A percentile compares a stretch with the other conserved stretches of the same genome.
These are phyloP conservation scores for Lepus townsendii DNA, from an alignment of 2,797 vertebrate genomes.

Conservation along the genomic window DNA sequence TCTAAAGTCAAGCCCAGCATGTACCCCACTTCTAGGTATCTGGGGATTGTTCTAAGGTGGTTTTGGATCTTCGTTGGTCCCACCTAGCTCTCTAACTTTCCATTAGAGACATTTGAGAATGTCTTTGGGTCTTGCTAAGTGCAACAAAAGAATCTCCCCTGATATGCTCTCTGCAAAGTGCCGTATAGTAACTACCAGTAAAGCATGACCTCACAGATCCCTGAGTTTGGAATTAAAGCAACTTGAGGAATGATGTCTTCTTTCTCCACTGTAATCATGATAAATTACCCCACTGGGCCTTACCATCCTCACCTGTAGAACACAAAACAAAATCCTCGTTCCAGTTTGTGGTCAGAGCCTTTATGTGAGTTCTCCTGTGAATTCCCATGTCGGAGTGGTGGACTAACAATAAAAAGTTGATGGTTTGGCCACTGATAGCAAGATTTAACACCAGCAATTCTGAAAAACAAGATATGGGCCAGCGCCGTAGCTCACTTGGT, in stretches of 20 bases:
- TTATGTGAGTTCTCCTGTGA: not conserved
- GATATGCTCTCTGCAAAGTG: not conserved
- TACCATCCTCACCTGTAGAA: not conserved
- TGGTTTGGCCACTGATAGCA: not conserved
- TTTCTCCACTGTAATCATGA: not conserved
- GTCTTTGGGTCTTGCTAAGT: not conserved
- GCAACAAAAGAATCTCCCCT: not conserved
- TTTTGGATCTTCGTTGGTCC: not conserved
- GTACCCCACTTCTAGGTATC: not conserved
- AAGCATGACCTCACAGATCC: no score
- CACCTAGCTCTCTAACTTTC: not conserved
- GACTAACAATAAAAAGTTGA: not conserved
- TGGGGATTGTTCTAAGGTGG: no score
- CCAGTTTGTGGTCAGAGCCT: not conserved
- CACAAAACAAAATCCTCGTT: not conserved
- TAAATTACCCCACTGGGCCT: not conserved
- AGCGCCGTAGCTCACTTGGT: no score
- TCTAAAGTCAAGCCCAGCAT: not conserved
- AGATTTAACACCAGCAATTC: not conserved
- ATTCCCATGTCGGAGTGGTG: not conserved
- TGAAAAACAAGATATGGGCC: not conserved
- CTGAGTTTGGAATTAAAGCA: not conserved
- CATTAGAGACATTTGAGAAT: not conserved
- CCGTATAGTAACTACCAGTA: not conserved
- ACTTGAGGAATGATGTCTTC: no score